Evolutionary conservation across 2,797 vertebrate genomes (phyloP), one percentile per base, ranked within the genome.

Genomic region (Galagoides demidoff): DNA sequence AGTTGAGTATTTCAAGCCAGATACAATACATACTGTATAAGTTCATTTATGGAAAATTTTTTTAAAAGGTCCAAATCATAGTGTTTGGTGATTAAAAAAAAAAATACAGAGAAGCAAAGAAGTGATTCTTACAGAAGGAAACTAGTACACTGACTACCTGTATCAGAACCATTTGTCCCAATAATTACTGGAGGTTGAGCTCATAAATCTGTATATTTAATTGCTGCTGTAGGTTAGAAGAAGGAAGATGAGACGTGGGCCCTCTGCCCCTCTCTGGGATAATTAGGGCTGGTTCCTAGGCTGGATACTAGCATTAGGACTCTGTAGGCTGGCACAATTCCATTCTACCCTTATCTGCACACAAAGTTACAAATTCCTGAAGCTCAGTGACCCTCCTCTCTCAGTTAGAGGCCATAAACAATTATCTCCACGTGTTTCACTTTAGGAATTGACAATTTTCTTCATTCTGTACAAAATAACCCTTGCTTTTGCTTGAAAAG

Each of bases 371-470:
- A 64, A 43, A 64, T 74, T 29, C 10, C n/a, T 5, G 0, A 66
- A 66, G n/a, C 34, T 78, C 25, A 59, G 66, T 59, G 23, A 43
- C 37, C 5, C 63, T 55, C 74, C 22, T 59, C 19, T 61, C 1
- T 9, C 19, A 61, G 5, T 31, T 31, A 71, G 61, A 87, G 45
- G 29, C 25, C 70, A 68, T 4, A 20, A n/a, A 63, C 59, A 76
- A n/a, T 13, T 16, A 16, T 31, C 11, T 23, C 13, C 1, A 0
- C 4, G 11, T 23, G 13, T 13, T 49, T 3, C 1, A 16, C 34
- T 49, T 29, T 27, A 52, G 39, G 59, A 79, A 49, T 1, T 49
- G 34, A 39, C 8, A 37, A 43, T n/a, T 78, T 63, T 59, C 45
- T 52, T 59, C 39, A 14, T 73, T 73, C 64, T 14, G 52, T 27